These are phyloP conservation scores for Sprattus sprattus DNA, from an alignment of 2,113 vertebrate species.

Conservation along the genomic window DNA sequence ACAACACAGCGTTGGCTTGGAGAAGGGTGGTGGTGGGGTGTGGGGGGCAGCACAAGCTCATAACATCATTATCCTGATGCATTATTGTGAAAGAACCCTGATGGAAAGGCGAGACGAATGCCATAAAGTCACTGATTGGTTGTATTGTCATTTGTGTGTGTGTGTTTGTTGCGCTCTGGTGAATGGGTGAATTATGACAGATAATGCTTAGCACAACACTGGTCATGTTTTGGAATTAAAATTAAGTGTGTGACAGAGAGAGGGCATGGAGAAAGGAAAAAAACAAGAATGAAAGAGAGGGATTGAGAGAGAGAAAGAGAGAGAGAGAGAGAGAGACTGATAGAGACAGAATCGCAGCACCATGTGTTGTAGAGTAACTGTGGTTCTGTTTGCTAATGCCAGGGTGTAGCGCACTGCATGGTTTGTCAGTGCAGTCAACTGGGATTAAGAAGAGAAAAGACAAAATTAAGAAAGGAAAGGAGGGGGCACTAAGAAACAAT, in stretches of 20 bases:
- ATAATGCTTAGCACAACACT: neutral
- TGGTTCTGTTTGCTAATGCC: neutral
- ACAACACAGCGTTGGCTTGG: neutral
- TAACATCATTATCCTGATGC: neutral
- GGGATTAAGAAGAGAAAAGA: neutral
- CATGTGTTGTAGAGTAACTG: neutral
- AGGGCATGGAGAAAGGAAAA: neutral
- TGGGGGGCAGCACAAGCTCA: neutral
- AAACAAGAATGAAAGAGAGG: neutral
- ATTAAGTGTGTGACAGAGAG: neutral
- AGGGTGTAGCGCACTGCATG: neutral
- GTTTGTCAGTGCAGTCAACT: neutral
- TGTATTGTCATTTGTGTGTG: neutral
- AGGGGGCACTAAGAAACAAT: neutral
- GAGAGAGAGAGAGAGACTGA: neutral
- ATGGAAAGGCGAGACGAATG: neutral
- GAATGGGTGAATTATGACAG: neutral
- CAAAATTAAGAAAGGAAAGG: neutral
- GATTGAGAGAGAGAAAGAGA: neutral
- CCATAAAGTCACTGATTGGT: conserved; percentile 3
- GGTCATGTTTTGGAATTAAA: conserved; percentile 4
- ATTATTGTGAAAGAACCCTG: neutral
- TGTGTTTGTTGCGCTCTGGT: neutral
- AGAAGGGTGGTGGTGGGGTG: neutral
- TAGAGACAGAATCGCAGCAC: neutral